Conservation (phyloP, 2,113 vertebrate genomes). For the Saccopteryx leptura region DNA sequence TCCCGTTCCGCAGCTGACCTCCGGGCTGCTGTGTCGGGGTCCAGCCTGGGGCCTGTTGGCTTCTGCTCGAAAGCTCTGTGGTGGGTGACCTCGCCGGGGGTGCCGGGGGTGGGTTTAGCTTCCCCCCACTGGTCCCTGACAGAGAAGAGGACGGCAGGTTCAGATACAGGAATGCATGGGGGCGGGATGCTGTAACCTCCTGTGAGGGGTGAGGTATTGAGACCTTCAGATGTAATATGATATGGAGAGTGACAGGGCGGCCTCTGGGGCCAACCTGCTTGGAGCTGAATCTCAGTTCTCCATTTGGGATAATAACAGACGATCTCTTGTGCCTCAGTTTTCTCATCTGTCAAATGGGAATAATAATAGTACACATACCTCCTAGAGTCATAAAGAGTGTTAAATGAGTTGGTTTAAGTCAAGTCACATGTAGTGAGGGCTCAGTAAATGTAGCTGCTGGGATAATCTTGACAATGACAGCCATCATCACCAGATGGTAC, state of each 20-base stretch:
- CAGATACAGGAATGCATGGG: neutral
- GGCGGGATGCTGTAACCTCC: neutral
- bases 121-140: conserved; percentile 87
- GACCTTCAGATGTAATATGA: neutral
- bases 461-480: neutral
- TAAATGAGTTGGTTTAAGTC: neutral
- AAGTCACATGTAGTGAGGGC: neutral
- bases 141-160: conserved; percentile 8
- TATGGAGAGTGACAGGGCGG: neutral
- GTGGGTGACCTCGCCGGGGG: conserved; percentile 95
- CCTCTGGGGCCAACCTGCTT: neutral
- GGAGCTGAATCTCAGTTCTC: neutral
- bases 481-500: neutral
- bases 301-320: neutral
- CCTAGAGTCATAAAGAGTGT: neutral
- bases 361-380: neutral
- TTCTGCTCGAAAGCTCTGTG: conserved; percentile 94
- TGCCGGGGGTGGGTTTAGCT: conserved; percentile 93
- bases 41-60: conserved; percentile 85
- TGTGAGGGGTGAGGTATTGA: neutral
- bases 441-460: neutral
- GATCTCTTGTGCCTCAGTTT: neutral
- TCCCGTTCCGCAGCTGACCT: conserved; percentile 91
- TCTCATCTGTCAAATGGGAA: neutral
- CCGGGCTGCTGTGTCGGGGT: conserved; percentile 83